A percentile compares a stretch with the other conserved stretches of the same genome.
phyloP scores from a whole-genome alignment of 2,113 vertebrate species.

The Syngnathoides biaculeatus region DNA sequence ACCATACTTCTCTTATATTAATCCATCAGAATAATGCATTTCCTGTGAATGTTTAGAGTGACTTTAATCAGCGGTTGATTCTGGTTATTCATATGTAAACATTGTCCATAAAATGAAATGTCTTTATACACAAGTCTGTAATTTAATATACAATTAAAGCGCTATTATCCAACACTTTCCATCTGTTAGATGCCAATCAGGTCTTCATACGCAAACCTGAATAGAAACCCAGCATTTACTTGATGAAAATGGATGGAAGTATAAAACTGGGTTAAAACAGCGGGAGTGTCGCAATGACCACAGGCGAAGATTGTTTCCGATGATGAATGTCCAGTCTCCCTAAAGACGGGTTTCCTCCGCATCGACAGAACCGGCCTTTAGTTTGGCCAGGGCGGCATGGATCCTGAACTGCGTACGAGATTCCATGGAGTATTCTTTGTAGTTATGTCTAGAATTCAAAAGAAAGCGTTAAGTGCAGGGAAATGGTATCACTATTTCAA shows the following conservation, averaged over 20 bases:
- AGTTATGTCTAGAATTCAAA: slow-evolving; percentile 66
- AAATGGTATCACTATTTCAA: background rate
- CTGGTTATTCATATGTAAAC: slow-evolving; percentile 17
- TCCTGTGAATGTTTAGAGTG: slow-evolving; percentile 6
- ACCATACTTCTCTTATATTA: background rate
- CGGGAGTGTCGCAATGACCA: background rate
- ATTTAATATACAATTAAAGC: slow-evolving; percentile 1
- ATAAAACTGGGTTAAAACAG: slow-evolving; percentile 10
- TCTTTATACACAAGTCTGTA: slow-evolving; percentile 3
- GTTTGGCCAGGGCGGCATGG: slow-evolving; percentile 78
- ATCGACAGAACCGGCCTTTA: slow-evolving; percentile 69
- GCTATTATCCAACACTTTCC: background rate
- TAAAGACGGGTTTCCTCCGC: slow-evolving; percentile 66
- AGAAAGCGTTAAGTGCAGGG: background rate
- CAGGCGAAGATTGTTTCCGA: background rate
- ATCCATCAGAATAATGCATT: background rate
- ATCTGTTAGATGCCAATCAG: background rate
- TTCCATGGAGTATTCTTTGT: slow-evolving; percentile 84
- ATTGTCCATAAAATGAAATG: slow-evolving; percentile 16
- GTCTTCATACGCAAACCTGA: background rate
- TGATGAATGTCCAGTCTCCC: background rate
- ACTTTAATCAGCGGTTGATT: slow-evolving; percentile 16
- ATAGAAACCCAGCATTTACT: slow-evolving; percentile 1
- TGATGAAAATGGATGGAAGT: background rate
- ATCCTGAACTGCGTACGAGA: slow-evolving; percentile 80